Base-by-base conservation (phyloP, 2,888 invertebrate species). In the Nomada hirtipes region DNA sequence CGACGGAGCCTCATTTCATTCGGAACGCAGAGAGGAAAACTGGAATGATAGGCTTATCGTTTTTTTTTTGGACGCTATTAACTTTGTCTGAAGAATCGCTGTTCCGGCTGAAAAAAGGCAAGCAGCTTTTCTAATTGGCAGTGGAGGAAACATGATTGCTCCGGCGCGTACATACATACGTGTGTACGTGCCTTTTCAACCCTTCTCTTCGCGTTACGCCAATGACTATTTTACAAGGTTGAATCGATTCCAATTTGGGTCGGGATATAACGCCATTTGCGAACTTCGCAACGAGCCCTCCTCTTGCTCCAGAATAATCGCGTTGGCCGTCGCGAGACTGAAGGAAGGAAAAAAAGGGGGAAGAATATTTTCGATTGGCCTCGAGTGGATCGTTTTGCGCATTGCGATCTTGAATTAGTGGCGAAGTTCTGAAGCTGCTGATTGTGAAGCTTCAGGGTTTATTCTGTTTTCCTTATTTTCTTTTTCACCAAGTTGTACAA, bases 231-330 rank as follows among this genome's bases (percentile, higher is more conserved):
- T 84, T 76, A 79, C 79, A 76, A 79, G 85, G 74, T 69, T 80
- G 77, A 85, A 85, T 85, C 79, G 82, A 80, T 82, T 86, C 77
- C 85, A 85, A 85, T 85, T 85, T 82, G 70, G 75, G 79, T 82
- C 77, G 82, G 70, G 57, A 73, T 78, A 83, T 78, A 79, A 80
- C 75, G 79, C 73, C 71, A 61, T 85, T 80, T 70, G 79, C 78
- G 68, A 70, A 70, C 71, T 65, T 61, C 70, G 61, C 36, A 77
- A 70, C 80, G 61, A 52, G 55, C 74, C 70, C 61, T 70, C 44
- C 61, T 42, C 59, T 60, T 52, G 47, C 52, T 59, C 50, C 53
- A n/a, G 68, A 70, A 71, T 69, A 63, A 70, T 69, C 71, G 20
- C 61, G 13, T 57, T 7, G 59, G 23, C 53, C 47, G 78, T 68